Evolutionary conservation across 2,113 vertebrate species (phyloP), one percentile per base, ranked within the genome.

Genomic region (Corythaixoides concolor): DNA sequence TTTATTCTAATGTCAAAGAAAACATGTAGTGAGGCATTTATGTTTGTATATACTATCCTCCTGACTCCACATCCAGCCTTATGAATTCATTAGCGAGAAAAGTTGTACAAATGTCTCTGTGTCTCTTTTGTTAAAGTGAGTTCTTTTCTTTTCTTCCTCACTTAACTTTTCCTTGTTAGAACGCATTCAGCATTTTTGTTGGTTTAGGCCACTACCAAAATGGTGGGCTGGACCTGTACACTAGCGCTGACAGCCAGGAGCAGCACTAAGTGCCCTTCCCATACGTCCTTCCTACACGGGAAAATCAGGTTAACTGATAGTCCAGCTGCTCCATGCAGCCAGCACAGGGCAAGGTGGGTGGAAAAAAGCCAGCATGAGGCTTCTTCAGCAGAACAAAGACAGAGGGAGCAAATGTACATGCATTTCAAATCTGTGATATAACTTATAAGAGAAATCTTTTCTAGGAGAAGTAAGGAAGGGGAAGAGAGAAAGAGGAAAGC

Each of bases 1-100:
- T 94, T 89, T 85, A 89, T 83, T 96, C 39, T 21, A 75, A 43
- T 37, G 66, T 62, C 58, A 82, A 94, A 94, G 43, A 77, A 95
- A 91, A 84, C 32, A 82, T 0, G 1, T 3, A 47, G 32, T 21
- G 58, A 90, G 27, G 33, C 33, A 64, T 81, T 74, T 56, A 53
- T 43, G 17, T 45, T 85, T 62, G 18, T 62, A 37, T 49, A 70
- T 30, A 45, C 12, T 63, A 20, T 60, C 45, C 28, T 83, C 12
- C 16, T 14, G 39, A 59, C 37, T 74, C 35, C 26, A 32, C 4
- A 16, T 85, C 41, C 35, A 85, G 74, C 24, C 70, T 70, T 73
- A 76, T 83, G 82, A 90, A 76, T 66, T 69, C n/a, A 78, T 63
- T 81, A 88, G 23, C 1, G 1, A 88, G 60, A 66, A 41, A 93